A percentile compares a stretch with the other conserved stretches of the same genome.
Evolutionary conservation across 1,140 invertebrate genomes (phyloP).

Genomic region (Limonius californicus): DNA sequence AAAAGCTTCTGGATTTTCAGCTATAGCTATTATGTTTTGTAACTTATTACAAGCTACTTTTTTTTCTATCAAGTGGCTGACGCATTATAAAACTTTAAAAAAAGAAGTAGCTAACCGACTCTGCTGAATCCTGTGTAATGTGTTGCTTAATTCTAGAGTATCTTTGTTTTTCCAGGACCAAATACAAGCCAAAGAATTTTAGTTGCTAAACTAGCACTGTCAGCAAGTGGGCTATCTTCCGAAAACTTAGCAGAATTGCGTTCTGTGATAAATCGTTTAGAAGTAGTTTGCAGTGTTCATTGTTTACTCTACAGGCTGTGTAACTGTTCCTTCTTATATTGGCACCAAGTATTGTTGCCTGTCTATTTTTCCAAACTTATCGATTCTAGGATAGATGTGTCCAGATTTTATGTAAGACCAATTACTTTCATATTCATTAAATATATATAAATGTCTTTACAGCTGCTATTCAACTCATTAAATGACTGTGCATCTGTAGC

Average conservation of each 20-base stretch:
- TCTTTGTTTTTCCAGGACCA: constrained; percentile 53
- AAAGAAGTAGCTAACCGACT: too few species aligned
- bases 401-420: constrained; percentile 55
- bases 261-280: constrained; percentile 59
- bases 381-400: constrained; percentile 58
- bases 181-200: constrained; percentile 62
- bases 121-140: too few species aligned
- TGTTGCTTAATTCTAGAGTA: too few species aligned
- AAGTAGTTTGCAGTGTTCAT: constrained; percentile 58
- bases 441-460: constrained; percentile 39
- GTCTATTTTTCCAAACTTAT: constrained; percentile 72
- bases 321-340: constrained; percentile 76
- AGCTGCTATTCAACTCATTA: constrained; percentile 64
- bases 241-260: constrained; percentile 53
- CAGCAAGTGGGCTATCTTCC: constrained; percentile 56
- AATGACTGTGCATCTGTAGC: constrained; percentile 54
- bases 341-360: constrained; percentile 73
- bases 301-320: constrained; percentile 58
- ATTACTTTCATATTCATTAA: constrained; percentile 14
- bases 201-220: constrained; percentile 63
- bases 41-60: too few species aligned
- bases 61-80: too few species aligned
- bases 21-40: too few species aligned
- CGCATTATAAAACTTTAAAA: too few species aligned
- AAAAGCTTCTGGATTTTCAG: too few species aligned